These are phyloP conservation scores for Anableps anableps DNA, from an alignment of 2,797 vertebrate species.

Conservation along the genomic window DNA sequence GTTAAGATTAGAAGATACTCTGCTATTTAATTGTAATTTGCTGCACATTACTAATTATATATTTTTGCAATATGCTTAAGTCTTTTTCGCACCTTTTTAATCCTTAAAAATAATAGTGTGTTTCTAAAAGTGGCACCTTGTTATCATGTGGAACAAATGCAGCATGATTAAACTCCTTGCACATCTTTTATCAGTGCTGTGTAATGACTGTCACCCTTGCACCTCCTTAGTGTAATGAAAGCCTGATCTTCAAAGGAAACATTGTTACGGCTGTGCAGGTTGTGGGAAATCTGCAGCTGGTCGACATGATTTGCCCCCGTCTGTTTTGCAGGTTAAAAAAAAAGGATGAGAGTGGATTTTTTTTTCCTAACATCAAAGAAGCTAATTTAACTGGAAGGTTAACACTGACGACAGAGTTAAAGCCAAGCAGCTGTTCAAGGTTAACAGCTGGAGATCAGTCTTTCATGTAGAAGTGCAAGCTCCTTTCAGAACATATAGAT, in stretches of 20 bases:
- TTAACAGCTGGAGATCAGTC: slow-evolving; percentile 4
- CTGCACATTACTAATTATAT: background rate
- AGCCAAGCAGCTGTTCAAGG: slow-evolving; percentile 20
- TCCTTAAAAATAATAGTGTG: slow-evolving; percentile 26
- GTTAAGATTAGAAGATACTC: background rate
- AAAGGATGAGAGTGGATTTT: background rate
- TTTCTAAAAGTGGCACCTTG: slow-evolving; percentile 5
- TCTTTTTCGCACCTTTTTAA: background rate
- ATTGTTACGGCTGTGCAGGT: slow-evolving; percentile 5
- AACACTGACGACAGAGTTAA: background rate
- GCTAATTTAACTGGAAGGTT: slow-evolving; percentile 8
- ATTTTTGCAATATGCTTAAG: background rate
- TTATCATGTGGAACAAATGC: slow-evolving; percentile 41
- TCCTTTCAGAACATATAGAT: background rate
- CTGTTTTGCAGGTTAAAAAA: background rate
- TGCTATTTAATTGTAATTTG: background rate
- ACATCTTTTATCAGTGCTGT: slow-evolving; percentile 18
- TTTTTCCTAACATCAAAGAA: slow-evolving; percentile 40
- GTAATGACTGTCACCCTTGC: slow-evolving; percentile 41
- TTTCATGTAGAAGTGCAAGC: background rate
- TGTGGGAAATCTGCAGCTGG: slow-evolving; percentile 11
- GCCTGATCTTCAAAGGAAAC: slow-evolving; percentile 50
- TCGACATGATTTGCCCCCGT: slow-evolving; percentile 9
- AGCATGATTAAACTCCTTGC: slow-evolving; percentile 43
- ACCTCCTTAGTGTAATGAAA: slow-evolving; percentile 28